Evolutionary conservation across 2,888 invertebrate genomes (phyloP).

Genomic region (Drosophila mercatorum): DNA sequence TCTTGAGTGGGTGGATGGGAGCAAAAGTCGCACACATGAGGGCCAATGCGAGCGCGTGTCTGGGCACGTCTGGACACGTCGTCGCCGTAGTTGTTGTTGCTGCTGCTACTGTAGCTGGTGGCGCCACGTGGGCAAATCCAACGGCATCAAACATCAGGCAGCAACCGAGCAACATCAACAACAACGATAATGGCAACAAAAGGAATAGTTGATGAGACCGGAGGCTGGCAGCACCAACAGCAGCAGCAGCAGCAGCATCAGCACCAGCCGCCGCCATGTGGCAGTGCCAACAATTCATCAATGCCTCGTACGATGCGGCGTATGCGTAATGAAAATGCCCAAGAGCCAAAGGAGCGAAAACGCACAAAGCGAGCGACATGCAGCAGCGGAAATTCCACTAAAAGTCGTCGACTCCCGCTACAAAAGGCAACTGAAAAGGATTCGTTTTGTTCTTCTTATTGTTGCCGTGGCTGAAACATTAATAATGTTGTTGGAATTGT

Average conservation of each 20-base stretch:
- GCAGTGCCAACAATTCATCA: slow-evolving; percentile 73
- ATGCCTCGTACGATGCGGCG: slow-evolving; percentile 62
- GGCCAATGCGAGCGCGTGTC: slow-evolving; percentile 54
- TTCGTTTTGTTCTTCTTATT: background rate
- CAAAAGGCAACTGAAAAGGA: background rate
- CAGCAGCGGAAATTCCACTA: slow-evolving; percentile 2
- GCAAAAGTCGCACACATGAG: slow-evolving; percentile 24
- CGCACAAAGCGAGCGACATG: slow-evolving; percentile 2
- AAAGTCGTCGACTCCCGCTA: background rate
- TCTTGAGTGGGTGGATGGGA: slow-evolving; percentile 9
- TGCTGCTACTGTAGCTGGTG: slow-evolving; percentile 37
- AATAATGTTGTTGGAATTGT: background rate
- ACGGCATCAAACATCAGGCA: slow-evolving; percentile 9
- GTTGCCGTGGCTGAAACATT: background rate
- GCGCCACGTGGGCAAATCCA: slow-evolving; percentile 65
- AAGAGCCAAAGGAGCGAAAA: background rate
- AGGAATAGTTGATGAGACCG: slow-evolving; percentile 63
- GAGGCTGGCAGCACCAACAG: slow-evolving; percentile 28
- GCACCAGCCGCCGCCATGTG: slow-evolving; percentile 15
- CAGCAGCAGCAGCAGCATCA: background rate
- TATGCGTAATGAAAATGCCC: slow-evolving; percentile 64
- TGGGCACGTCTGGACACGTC: slow-evolving; percentile 69
- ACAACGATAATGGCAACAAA: slow-evolving; percentile 30
- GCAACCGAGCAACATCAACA: slow-evolving; percentile 20
- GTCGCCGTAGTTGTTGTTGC: slow-evolving; percentile 48